Conservation (phyloP, 2,113 vertebrate genomes). For the Neopipo cinnamomea region DNA sequence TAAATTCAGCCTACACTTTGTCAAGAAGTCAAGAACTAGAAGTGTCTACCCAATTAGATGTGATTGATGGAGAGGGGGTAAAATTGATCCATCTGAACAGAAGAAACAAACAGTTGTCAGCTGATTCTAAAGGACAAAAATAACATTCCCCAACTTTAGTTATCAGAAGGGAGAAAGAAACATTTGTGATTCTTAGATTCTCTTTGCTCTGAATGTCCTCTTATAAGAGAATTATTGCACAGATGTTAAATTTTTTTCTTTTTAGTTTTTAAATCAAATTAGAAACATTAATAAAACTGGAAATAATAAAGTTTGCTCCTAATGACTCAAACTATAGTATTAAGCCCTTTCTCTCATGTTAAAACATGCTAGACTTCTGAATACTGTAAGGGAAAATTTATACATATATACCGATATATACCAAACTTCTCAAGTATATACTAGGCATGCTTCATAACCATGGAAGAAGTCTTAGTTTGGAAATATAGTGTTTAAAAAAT, state of each 20-base stretch:
- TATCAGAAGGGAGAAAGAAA: background rate
- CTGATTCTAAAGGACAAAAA: background rate
- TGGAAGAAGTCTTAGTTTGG: background rate
- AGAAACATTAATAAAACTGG: background rate
- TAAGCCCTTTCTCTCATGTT: background rate
- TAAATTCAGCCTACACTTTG: background rate
- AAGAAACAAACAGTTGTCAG: background rate
- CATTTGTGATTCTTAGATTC: background rate
- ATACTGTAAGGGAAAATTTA: background rate
- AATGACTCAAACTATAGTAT: background rate
- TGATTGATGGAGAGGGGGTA: background rate
- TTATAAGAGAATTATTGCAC: background rate
- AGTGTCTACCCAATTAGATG: background rate
- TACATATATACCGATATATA: background rate
- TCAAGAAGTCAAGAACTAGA: background rate
- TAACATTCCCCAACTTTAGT: background rate
- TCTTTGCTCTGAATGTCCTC: background rate
- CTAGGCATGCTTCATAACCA: background rate
- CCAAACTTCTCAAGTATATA: background rate
- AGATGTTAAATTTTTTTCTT: background rate
- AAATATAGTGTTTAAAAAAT: background rate
- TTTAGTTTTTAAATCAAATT: background rate
- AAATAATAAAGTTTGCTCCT: background rate
- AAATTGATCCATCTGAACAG: background rate
- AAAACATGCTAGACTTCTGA: background rate